These are phyloP conservation scores for Caenorhabditis sp. DNA, from an alignment of 2,888 invertebrate species.

Conservation along the genomic window DNA sequence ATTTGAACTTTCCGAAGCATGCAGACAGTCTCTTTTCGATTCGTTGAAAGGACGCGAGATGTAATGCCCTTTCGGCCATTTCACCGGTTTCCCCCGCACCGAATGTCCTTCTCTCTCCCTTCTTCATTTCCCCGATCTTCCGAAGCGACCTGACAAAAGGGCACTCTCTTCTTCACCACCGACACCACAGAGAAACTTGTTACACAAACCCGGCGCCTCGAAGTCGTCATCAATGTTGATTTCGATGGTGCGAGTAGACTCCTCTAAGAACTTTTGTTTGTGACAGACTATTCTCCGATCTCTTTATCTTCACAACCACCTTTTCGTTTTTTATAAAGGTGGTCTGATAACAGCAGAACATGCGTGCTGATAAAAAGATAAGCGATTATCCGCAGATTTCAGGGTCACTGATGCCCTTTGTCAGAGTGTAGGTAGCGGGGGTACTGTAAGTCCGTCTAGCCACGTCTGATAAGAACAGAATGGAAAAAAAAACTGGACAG, in stretches of 20 bases:
- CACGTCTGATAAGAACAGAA: conserved; percentile 16
- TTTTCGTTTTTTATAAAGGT: conserved; percentile 4
- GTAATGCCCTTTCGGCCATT: background rate
- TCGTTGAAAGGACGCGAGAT: background rate
- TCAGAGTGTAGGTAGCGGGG: background rate
- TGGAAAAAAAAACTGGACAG: conserved; percentile 38
- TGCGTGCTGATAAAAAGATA: conserved; percentile 1
- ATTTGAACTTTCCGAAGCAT: background rate
- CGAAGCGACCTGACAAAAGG: conserved; percentile 16
- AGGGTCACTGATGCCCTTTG: conserved; percentile 5
- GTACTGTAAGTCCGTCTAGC: background rate
- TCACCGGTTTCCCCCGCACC: background rate
- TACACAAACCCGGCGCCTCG: conserved; percentile 8
- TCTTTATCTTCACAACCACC: background rate
- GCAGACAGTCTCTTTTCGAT: background rate
- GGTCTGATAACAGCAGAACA: background rate
- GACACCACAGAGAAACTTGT: conserved; percentile 1
- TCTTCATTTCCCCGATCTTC: background rate
- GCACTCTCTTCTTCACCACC: conserved; percentile 1
- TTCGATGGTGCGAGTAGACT: too few relatives aligned
- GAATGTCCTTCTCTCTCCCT: background rate
- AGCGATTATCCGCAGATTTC: background rate
- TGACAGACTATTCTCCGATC: conserved; percentile 7
- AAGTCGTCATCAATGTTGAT: too few relatives aligned
- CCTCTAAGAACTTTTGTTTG: conserved; percentile 16